Percentiles rank a stretch among this genome's conserved stretches.
These are phyloP conservation scores for Strigops habroptila DNA, from an alignment of 2,113 vertebrate genomes.

Conservation along the genomic window DNA sequence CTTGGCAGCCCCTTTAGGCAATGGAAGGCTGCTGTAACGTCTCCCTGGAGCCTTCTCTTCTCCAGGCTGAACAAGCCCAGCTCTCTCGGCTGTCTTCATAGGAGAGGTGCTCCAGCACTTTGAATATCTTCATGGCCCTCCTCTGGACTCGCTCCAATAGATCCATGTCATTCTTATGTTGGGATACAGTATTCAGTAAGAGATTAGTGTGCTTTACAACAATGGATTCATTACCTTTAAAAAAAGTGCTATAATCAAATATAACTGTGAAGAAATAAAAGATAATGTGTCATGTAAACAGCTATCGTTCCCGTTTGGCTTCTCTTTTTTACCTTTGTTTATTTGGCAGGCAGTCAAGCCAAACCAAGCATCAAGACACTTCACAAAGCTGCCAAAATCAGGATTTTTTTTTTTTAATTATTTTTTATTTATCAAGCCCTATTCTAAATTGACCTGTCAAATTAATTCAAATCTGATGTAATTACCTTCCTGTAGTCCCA, in stretches of 20 bases:
- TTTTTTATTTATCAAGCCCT: background rate
- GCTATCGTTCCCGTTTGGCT: background rate
- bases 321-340: background rate
- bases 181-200: background rate
- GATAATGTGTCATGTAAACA: background rate
- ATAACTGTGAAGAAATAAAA: background rate
- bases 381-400: background rate
- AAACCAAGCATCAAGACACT: background rate
- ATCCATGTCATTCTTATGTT: background rate
- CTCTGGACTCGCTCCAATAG: background rate
- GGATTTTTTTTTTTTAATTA: background rate
- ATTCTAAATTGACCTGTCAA: background rate
- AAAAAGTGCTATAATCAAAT: background rate
- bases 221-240: background rate
- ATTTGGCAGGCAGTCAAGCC: background rate
- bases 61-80: background rate
- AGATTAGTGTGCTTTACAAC: background rate
- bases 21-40: background rate
- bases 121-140: background rate
- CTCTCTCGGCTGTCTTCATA: background rate
- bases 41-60: background rate
- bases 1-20: background rate
- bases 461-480: background rate
- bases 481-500: background rate
- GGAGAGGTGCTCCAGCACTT: background rate